A percentile compares a stretch with the other conserved stretches of the same genome.
phyloP scores from a whole-genome alignment of 23 tunicate species.

The Botrylloides violaceus region DNA sequence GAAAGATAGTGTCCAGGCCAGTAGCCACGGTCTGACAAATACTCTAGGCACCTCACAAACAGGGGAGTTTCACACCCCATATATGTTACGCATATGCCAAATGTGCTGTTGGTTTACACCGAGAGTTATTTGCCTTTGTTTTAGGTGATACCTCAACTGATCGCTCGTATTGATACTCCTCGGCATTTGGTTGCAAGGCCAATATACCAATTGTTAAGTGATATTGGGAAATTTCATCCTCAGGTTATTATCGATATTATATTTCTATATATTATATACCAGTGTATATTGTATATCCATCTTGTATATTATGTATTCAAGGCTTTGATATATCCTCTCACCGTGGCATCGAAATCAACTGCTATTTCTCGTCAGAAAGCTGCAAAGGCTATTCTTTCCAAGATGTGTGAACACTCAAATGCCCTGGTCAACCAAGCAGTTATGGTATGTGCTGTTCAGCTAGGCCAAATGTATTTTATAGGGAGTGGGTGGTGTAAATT shows the following conservation, averaged over 20 bases:
- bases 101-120: too few relatives aligned
- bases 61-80: too few relatives aligned
- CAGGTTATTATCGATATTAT: slow-evolving; percentile 33
- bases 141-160: slow-evolving; percentile 91
- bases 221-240: slow-evolving; percentile 85
- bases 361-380: slow-evolving; percentile 48
- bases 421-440: slow-evolving; percentile 76
- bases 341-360: slow-evolving; percentile 88
- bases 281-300: background rate
- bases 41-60: too few relatives aligned
- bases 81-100: too few relatives aligned
- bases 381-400: slow-evolving; percentile 67
- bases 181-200: slow-evolving; percentile 44
- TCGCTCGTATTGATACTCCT: slow-evolving; percentile 83
- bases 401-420: slow-evolving; percentile 86
- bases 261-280: background rate
- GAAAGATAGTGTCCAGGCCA: too few relatives aligned
- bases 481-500: too few relatives aligned
- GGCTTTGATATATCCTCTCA: slow-evolving; percentile 87
- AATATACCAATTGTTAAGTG: slow-evolving; percentile 61
- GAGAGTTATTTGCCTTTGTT: background rate
- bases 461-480: too few relatives aligned
- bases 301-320: slow-evolving; percentile 13
- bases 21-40: too few relatives aligned
- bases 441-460: slow-evolving; percentile 67